phyloP scores from a whole-genome alignment of 2,113 vertebrate species.

The Saguinus imperator region DNA sequence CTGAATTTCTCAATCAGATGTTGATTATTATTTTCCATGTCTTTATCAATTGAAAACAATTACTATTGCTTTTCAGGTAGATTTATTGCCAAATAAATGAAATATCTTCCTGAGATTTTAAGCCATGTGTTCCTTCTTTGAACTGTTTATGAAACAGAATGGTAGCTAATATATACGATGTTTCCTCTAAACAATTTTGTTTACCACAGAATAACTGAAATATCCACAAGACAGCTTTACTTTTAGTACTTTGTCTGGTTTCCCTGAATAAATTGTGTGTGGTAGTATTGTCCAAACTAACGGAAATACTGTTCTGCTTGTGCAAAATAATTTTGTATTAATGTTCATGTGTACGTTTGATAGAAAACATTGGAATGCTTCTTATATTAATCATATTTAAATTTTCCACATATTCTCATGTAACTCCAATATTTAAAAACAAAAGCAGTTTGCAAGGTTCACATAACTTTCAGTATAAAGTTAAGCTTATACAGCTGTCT shows the following conservation, averaged over 20 bases:
- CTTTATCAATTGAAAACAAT: neutral
- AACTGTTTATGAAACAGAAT: neutral
- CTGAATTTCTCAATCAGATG: neutral
- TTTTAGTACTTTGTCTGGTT: neutral
- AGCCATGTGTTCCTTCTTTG: neutral
- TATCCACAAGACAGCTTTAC: neutral
- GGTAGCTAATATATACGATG: neutral
- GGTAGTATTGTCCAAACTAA: neutral
- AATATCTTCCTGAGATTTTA: neutral
- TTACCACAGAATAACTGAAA: neutral
- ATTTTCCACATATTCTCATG: constrained; percentile 41
- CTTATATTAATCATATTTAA: constrained; percentile 31
- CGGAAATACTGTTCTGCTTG: neutral
- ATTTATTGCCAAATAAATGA: neutral
- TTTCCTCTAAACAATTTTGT: neutral
- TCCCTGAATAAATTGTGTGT: neutral
- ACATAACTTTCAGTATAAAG: neutral
- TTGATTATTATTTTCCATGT: neutral
- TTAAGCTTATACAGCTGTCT: neutral
- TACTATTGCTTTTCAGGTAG: neutral
- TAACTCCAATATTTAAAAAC: neutral
- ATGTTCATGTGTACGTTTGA: neutral
- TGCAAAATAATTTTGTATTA: neutral
- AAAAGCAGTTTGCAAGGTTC: neutral
- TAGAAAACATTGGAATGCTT: neutral